Evolutionary conservation across 2,888 invertebrate genomes (phyloP).

Genomic region (Cylindroiulus punctatus): DNA sequence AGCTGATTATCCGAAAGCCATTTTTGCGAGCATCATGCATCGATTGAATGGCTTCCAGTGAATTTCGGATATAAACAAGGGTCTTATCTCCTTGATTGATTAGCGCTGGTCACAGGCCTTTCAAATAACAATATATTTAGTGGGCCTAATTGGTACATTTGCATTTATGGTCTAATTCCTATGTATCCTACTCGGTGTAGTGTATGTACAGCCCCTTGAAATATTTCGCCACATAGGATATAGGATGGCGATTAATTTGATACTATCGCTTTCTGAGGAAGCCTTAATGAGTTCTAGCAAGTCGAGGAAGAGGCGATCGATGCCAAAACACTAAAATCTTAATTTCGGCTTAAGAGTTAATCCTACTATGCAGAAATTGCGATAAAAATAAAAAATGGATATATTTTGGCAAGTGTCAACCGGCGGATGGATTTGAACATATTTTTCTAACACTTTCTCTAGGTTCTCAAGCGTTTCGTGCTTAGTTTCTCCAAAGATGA

Average conservation of each 20-base stretch:
- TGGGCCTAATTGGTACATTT: conserved; percentile 15
- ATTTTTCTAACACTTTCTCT: no score
- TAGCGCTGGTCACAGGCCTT: neutral
- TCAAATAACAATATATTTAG: neutral
- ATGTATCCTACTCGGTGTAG: neutral
- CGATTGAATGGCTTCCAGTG: neutral
- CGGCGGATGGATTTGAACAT: neutral
- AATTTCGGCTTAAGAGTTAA: neutral
- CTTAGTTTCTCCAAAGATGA: no score
- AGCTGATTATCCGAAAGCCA: neutral
- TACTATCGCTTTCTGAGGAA: conserved; percentile 11
- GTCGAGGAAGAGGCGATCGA: conserved; percentile 24
- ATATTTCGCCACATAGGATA: conserved; percentile 9
- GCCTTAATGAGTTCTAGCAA: conserved; percentile 30
- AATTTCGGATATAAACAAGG: neutral
- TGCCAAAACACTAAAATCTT: neutral
- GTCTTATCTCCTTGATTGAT: conserved; percentile 4
- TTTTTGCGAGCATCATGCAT: neutral
- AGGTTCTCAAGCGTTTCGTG: no score
- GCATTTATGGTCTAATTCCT: conserved; percentile 6
- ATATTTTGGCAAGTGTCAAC: neutral
- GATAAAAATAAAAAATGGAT: neutral
- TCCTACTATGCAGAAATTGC: neutral
- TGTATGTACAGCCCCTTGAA: neutral
- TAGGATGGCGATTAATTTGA: conserved; percentile 46